These are phyloP conservation scores for Drosophila saltans DNA, from an alignment of 1,140 invertebrate genomes.

Conservation along the genomic window DNA sequence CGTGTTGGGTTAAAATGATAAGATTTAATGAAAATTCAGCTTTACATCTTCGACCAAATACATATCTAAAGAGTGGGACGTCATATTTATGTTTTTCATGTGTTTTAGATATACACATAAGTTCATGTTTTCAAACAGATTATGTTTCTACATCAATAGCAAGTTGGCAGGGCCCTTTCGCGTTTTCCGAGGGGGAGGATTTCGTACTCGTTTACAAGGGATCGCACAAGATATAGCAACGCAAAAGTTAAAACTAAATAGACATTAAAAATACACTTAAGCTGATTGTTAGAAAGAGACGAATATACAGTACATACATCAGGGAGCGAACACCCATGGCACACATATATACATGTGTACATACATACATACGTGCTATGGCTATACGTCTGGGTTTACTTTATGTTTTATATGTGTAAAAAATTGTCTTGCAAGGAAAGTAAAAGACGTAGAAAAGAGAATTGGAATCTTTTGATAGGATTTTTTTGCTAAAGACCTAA, in stretches of 20 bases:
- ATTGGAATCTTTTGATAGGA: not conserved
- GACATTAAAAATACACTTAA: slow-evolving; percentile 23
- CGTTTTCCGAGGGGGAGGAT: not conserved
- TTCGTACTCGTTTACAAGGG: slow-evolving; percentile 1
- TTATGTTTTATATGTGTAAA: not conserved
- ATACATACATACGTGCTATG: not conserved
- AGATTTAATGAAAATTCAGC: not conserved
- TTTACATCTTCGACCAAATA: slow-evolving; percentile 14
- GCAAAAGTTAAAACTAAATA: slow-evolving; percentile 32
- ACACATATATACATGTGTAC: not conserved
- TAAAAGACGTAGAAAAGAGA: not conserved
- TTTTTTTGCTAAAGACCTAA: slow-evolving; percentile 51
- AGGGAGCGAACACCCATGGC: not conserved
- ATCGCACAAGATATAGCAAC: slow-evolving; percentile 40
- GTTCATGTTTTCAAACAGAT: not conserved
- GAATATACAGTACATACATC: slow-evolving; percentile 1
- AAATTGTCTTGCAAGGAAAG: not conserved
- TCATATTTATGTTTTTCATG: too few species aligned
- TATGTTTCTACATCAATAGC: not conserved
- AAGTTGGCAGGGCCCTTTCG: slow-evolving; percentile 30
- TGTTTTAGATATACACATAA: not conserved
- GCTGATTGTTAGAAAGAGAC: slow-evolving; percentile 37
- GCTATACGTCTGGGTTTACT: not conserved
- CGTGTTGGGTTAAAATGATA: not conserved
- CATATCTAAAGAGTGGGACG: not conserved